These are phyloP conservation scores for Eueides isabella DNA, from an alignment of 1,140 invertebrate genomes.

Conservation along the genomic window DNA sequence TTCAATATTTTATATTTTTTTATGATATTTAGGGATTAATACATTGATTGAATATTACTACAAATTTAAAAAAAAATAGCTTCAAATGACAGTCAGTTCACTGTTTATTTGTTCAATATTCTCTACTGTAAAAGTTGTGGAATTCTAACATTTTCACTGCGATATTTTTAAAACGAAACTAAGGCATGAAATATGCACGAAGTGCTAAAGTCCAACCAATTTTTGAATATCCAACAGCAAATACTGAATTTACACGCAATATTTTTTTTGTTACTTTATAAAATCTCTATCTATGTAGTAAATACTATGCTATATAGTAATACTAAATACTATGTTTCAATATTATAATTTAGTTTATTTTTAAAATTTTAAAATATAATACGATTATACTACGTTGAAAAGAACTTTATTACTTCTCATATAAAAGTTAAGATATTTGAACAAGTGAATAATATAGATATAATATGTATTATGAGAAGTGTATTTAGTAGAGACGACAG, in stretches of 20 bases:
- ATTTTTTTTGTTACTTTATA: background rate
- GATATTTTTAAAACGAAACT: constrained; percentile 6
- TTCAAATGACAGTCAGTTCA: constrained; percentile 9
- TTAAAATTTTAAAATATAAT: too few species aligned
- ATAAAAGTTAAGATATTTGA: too few species aligned
- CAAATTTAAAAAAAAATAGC: background rate
- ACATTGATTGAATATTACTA: background rate
- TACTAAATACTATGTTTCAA: too few species aligned
- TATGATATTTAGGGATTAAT: background rate
- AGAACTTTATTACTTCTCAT: too few species aligned
- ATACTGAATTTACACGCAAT: background rate
- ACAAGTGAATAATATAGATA: too few species aligned
- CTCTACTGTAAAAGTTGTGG: background rate
- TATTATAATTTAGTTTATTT: too few species aligned
- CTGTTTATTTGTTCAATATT: constrained; percentile 13
- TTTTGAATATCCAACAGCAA: background rate
- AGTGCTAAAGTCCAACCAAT: background rate
- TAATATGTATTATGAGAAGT: too few species aligned
- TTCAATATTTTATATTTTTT: background rate
- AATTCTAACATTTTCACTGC: constrained; percentile 1
- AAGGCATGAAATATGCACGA: constrained; percentile 1
- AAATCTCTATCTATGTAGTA: too few species aligned
- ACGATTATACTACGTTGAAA: too few species aligned
- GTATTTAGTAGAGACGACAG: too few species aligned
- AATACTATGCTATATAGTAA: too few species aligned